These are phyloP conservation scores for Chaenodraco wilsoni DNA, from an alignment of 2,797 vertebrate species.

Conservation along the genomic window DNA sequence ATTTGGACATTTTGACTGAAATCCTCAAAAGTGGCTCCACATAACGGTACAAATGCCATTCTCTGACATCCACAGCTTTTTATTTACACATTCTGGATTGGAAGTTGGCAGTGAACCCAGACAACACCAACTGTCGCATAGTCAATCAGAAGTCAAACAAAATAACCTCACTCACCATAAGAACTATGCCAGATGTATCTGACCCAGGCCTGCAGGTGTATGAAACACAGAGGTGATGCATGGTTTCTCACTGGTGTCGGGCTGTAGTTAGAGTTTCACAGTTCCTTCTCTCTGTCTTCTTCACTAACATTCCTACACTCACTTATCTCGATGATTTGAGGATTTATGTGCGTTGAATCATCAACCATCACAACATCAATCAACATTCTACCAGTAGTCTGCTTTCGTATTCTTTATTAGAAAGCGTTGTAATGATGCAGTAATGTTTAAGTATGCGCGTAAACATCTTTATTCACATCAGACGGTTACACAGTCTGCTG, in stretches of 20 bases:
- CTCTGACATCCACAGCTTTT: background rate
- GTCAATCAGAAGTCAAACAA: background rate
- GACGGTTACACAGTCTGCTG: background rate
- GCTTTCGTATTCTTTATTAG: background rate
- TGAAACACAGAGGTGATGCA: slow-evolving; percentile 33
- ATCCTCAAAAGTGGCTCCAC: background rate
- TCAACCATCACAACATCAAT: background rate
- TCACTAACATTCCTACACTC: slow-evolving; percentile 24
- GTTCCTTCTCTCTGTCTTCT: slow-evolving; percentile 15
- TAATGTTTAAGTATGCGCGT: background rate
- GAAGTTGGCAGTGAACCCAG: background rate
- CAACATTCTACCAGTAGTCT: background rate
- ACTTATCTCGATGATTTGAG: slow-evolving; percentile 27
- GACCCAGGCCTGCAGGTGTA: slow-evolving; percentile 53
- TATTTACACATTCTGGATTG: background rate
- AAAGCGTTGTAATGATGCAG: background rate
- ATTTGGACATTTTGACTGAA: slow-evolving; percentile 6
- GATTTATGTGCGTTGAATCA: background rate
- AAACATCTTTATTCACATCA: background rate
- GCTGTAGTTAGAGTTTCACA: slow-evolving; percentile 27
- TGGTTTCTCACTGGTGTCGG: slow-evolving; percentile 59
- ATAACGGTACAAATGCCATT: background rate
- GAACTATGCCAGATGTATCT: slow-evolving; percentile 30
- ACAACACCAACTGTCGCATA: background rate
- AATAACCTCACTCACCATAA: background rate